Evolutionary conservation across 2,113 vertebrate genomes (phyloP).

Genomic region (Geococcyx californianus): DNA sequence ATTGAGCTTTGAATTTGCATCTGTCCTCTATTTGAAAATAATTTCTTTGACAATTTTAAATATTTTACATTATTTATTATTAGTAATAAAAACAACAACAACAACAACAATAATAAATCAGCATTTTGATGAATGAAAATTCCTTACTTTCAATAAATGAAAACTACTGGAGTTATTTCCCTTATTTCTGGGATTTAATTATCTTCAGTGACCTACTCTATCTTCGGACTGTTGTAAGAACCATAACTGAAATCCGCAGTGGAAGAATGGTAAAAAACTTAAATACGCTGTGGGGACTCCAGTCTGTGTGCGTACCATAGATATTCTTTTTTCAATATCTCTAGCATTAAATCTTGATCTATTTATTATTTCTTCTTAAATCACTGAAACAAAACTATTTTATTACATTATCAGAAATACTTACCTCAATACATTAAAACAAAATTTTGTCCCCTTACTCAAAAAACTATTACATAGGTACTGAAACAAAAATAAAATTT

Average conservation of each 20-base stretch:
- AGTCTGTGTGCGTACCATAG: neutral
- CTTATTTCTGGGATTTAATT: neutral
- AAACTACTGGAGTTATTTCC: neutral
- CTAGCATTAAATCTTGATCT: neutral
- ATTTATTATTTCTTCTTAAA: neutral
- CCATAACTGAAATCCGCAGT: neutral
- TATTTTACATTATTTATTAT: neutral
- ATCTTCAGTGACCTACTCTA: neutral
- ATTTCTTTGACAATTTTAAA: neutral
- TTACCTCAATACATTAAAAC: neutral
- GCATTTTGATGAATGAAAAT: neutral
- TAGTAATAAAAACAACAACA: neutral
- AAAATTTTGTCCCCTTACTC: neutral
- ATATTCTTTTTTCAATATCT: neutral
- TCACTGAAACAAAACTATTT: neutral
- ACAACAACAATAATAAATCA: neutral
- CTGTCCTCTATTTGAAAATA: neutral
- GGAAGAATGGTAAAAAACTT: neutral
- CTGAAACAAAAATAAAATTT: neutral
- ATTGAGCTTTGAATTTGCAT: neutral
- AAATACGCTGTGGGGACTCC: neutral
- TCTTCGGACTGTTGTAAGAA: neutral
- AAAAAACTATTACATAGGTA: neutral
- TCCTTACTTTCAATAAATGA: neutral
- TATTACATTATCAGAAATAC: neutral